Base-by-base conservation (phyloP, 1,140 invertebrate genomes). In the Diprion similis region DNA sequence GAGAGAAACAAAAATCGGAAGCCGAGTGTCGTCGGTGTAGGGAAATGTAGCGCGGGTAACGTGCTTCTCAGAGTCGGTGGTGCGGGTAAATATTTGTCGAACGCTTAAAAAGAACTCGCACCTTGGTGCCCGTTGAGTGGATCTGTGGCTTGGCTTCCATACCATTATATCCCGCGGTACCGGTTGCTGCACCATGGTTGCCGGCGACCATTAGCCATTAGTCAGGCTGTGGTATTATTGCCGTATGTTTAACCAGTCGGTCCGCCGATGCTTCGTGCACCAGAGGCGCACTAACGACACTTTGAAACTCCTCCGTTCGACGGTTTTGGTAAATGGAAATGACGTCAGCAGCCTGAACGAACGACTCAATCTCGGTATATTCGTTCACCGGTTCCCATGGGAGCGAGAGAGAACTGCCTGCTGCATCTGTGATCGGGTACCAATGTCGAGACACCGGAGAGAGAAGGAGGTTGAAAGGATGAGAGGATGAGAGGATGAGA, bases 351-450 rank as follows among this genome's bases (percentile, higher is more conserved):
- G 71, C 71, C 24, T 24, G 45, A 71, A 17, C 24, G 71, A 68
- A 77, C 74, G 76, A 76, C 76, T 76, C 75, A 76, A 77, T 77
- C 76, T 76, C 66, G 46, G 71, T 46, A 77, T 37, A 37, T 37
- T 37, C 66, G 13, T 11, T 11, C 66, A 68, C 19, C 10, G 17
- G 66, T 68, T 19, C 37, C 66, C 66, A 68, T 17, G 51, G 51
- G 51, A 9, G 51, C n/a, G 51, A 59, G 51, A 59, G 51, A 59
- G 51, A 59, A 37, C 24, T 17, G 51, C 11, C 11, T 59, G 51
- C 11, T 59, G n/a, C 51, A 17, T 59, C 9, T 9, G n/a, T 17
- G 24, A 37, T 37, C 24, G 3, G n/a, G n/a, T 17, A 59, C 48
- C 48, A 51, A 51, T 59, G 51, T 15, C 51, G 51, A 15, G 51